Percentiles rank a stretch among this genome's conserved stretches.
These are phyloP conservation scores for Shargacucullia verbasci DNA, from an alignment of 2,888 invertebrate genomes.

Conservation along the genomic window DNA sequence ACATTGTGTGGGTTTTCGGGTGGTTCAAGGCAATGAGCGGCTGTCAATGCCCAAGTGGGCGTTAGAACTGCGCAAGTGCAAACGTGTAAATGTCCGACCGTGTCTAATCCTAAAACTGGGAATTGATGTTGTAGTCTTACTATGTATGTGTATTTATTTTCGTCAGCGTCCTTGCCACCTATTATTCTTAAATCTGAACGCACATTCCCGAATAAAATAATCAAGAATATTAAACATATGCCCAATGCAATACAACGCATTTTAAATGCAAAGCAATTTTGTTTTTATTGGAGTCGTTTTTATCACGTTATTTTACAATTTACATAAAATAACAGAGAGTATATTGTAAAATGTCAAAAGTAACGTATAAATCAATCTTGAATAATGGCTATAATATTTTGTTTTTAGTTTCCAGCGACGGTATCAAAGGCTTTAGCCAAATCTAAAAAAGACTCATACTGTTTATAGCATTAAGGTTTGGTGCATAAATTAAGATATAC, in stretches of 20 bases:
- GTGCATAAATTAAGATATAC: too few relatives aligned
- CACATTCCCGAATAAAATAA: not conserved
- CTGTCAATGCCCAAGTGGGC: slow-evolving; percentile 7
- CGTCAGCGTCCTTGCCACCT: slow-evolving; percentile 3
- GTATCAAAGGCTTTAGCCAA: too few relatives aligned
- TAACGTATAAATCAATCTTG: too few relatives aligned
- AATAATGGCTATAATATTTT: too few relatives aligned
- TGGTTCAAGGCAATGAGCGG: not conserved
- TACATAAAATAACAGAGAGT: not conserved
- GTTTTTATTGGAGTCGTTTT: not conserved
- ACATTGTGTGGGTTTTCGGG: not conserved
- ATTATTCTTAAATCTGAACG: slow-evolving; percentile 2
- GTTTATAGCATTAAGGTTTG: too few relatives aligned
- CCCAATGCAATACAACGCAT: not conserved
- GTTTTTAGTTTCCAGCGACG: too few relatives aligned
- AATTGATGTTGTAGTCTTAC: slow-evolving; percentile 1
- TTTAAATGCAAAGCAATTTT: not conserved
- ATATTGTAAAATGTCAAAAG: too few relatives aligned
- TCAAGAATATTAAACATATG: not conserved
- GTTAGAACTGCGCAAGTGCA: slow-evolving; percentile 2
- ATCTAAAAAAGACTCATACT: too few relatives aligned
- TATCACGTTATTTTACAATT: not conserved
- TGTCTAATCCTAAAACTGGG: too few relatives aligned
- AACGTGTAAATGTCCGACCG: not conserved
- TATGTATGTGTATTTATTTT: not conserved